These are phyloP conservation scores for Cylloceria caligata DNA, from an alignment of 2,888 invertebrate genomes.

Conservation along the genomic window DNA sequence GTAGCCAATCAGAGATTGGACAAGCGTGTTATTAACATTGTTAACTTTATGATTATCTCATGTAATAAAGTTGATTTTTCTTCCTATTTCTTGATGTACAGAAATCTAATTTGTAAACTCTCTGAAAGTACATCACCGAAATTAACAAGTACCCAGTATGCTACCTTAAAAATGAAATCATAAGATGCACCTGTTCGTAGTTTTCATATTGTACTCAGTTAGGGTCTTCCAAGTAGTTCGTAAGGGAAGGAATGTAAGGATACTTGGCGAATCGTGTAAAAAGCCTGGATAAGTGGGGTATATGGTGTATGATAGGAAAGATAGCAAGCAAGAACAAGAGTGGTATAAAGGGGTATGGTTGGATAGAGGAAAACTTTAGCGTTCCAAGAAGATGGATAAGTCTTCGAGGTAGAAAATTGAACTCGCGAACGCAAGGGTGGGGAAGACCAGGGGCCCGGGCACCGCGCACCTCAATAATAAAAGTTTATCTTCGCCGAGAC, in stretches of 20 bases:
- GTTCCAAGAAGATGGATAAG: slow-evolving; percentile 67
- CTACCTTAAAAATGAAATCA: slow-evolving; percentile 13
- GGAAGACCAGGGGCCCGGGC: slow-evolving; percentile 32
- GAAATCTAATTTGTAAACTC: not conserved
- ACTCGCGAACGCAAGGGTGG: slow-evolving; percentile 60
- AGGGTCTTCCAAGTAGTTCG: slow-evolving; percentile 17
- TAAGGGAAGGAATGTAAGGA: slow-evolving; percentile 22
- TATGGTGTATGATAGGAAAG: not conserved
- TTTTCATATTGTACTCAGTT: slow-evolving; percentile 18
- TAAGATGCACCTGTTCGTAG: slow-evolving; percentile 3
- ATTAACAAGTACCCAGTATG: not conserved
- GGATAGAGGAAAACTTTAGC: slow-evolving; percentile 65
- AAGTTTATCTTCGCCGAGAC: slow-evolving; percentile 66
- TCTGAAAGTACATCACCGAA: not conserved
- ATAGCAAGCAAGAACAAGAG: slow-evolving; percentile 46
- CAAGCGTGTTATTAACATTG: no score
- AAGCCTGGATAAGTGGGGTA: slow-evolving; percentile 15
- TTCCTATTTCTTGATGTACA: not conserved
- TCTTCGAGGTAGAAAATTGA: slow-evolving; percentile 69
- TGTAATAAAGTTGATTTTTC: not conserved
- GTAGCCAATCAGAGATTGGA: no score
- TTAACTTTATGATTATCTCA: not conserved
- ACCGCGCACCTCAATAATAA: slow-evolving; percentile 68
- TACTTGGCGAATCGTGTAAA: slow-evolving; percentile 4
- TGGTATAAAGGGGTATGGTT: slow-evolving; percentile 31